phyloP scores from a whole-genome alignment of 2,797 vertebrate genomes.

The Cuniculus paca region DNA sequence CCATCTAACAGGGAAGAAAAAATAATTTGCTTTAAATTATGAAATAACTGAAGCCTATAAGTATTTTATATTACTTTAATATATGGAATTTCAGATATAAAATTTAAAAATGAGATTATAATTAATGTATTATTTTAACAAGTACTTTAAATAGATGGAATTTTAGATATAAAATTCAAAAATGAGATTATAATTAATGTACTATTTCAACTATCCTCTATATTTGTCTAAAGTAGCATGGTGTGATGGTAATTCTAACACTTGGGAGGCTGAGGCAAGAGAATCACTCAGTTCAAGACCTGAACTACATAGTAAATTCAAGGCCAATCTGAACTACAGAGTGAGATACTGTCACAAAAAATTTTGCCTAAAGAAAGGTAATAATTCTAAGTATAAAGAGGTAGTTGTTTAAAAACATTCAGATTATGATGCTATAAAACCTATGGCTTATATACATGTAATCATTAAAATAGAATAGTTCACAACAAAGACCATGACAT shows the following conservation, averaged over 20 bases:
- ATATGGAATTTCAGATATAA: constrained; percentile 19
- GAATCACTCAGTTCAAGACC: neutral
- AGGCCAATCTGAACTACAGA: neutral
- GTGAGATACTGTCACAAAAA: neutral
- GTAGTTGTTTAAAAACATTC: constrained; percentile 16
- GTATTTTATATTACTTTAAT: constrained; percentile 47
- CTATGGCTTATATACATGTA: neutral
- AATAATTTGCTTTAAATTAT: constrained; percentile 64
- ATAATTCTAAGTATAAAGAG: constrained; percentile 40
- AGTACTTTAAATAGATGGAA: constrained; percentile 12
- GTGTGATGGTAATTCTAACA: neutral
- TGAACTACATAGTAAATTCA: neutral
- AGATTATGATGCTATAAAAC: constrained; percentile 35
- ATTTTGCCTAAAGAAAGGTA: constrained; percentile 33
- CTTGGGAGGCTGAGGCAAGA: neutral
- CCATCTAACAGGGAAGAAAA: constrained; percentile 39
- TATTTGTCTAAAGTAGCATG: neutral
- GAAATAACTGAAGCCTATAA: constrained; percentile 43
- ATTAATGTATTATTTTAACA: constrained; percentile 22
- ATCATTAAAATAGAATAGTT: constrained; percentile 38
- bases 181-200: neutral
- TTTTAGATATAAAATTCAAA: constrained; percentile 59
- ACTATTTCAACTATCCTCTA: constrained; percentile 17
- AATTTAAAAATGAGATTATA: constrained; percentile 43
- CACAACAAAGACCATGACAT: neutral